Conservation (phyloP, 2,888 invertebrate species). For the Scaptomyza flava region DNA sequence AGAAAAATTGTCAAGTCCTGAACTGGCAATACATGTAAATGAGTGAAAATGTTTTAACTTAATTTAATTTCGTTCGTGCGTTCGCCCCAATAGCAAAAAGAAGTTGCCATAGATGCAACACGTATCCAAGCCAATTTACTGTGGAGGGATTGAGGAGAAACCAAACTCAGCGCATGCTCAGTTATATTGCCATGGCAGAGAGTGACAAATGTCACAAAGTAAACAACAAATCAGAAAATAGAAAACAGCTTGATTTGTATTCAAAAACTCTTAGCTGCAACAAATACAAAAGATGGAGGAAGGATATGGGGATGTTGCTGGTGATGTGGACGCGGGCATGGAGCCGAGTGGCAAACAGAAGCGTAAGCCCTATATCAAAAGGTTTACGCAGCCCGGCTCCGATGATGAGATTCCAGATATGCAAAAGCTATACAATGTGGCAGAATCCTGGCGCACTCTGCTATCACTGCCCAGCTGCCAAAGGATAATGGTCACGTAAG, state of each 20-base stretch:
- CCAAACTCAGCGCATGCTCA: conserved; percentile 42
- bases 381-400: conserved; percentile 66
- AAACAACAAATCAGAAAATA: conserved; percentile 19
- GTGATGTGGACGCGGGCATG: conserved; percentile 2
- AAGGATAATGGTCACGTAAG: conserved; percentile 73
- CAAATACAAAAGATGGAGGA: conserved; percentile 43
- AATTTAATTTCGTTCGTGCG: conserved; percentile 60
- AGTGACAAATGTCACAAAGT: conserved; percentile 16
- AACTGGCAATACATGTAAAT: conserved; percentile 66
- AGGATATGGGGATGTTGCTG: background rate
- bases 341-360: conserved; percentile 19
- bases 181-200: conserved; percentile 43
- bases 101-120: conserved; percentile 42
- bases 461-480: conserved; percentile 66
- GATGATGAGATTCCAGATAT: conserved; percentile 66
- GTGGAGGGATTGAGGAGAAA: background rate
- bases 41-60: conserved; percentile 77
- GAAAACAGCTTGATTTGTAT: conserved; percentile 7
- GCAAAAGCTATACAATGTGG: conserved; percentile 59
- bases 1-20: conserved; percentile 57
- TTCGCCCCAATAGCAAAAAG: conserved; percentile 16
- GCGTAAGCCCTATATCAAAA: conserved; percentile 49
- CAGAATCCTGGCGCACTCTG: conserved; percentile 76
- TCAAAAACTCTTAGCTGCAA: background rate
- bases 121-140: conserved; percentile 14